A percentile compares a stretch with the other conserved stretches of the same genome.
phyloP scores from a whole-genome alignment of 1,140 invertebrate genomes.

The Achroia grisella region DNA sequence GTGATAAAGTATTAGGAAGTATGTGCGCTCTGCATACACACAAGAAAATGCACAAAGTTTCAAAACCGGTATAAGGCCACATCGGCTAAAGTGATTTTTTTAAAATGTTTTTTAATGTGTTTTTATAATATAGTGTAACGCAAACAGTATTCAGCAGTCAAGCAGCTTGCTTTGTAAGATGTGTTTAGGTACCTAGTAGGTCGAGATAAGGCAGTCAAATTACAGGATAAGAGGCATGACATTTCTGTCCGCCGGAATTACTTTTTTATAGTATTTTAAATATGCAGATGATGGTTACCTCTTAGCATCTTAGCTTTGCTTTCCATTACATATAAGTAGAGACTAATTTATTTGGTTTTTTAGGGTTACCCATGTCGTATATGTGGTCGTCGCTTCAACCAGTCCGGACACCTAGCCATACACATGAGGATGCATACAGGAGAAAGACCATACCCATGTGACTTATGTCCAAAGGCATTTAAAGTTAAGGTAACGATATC shows the following conservation, averaged over 20 bases:
- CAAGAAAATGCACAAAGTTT: constrained; percentile 62
- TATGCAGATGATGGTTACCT: too few relatives aligned
- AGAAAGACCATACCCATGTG: constrained; percentile 61
- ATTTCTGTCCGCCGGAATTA: too few relatives aligned
- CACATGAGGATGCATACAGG: constrained; percentile 74
- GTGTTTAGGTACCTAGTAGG: too few relatives aligned
- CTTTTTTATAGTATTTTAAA: too few relatives aligned
- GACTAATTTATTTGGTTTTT: constrained; percentile 2
- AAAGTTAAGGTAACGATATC: constrained; percentile 49
- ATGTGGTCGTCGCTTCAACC: constrained; percentile 73
- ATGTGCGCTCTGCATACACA: constrained; percentile 63
- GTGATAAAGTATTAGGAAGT: constrained; percentile 59
- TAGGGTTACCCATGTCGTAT: constrained; percentile 65
- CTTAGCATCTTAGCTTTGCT: too few relatives aligned
- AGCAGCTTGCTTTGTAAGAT: too few relatives aligned
- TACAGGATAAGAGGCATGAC: too few relatives aligned
- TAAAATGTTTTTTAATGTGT: too few relatives aligned
- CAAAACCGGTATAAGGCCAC: constrained; percentile 40
- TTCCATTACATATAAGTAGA: neutral
- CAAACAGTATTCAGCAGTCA: too few relatives aligned
- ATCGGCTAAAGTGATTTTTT: too few relatives aligned
- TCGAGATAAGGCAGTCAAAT: too few relatives aligned
- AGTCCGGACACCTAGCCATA: constrained; percentile 72
- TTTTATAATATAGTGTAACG: too few relatives aligned
- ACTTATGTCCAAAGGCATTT: constrained; percentile 61